A percentile compares a stretch with the other conserved stretches of the same genome.
Evolutionary conservation across 92 coral and sea anemone species (phyloP).

Genomic region (Porites cylindrica): DNA sequence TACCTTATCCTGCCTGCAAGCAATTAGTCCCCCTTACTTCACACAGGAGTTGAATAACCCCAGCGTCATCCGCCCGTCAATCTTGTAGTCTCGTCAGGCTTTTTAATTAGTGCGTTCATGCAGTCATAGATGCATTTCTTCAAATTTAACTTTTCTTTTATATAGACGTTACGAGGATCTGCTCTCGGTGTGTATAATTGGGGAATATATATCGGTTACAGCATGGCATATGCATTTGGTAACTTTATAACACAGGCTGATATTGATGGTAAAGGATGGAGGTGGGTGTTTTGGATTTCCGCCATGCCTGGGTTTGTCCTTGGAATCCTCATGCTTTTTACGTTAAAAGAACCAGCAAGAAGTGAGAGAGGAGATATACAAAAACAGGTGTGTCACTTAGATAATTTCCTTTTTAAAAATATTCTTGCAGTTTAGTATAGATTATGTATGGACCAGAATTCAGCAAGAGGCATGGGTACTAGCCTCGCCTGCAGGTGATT

Average conservation of each 20-base stretch:
- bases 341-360: slow-evolving; percentile 88
- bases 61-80: too few relatives aligned
- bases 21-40: too few relatives aligned
- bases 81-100: too few relatives aligned
- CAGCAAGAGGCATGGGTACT: too few relatives aligned
- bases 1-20: too few relatives aligned
- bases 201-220: slow-evolving; percentile 98
- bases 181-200: slow-evolving; percentile 98
- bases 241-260: slow-evolving; percentile 93
- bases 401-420: too few relatives aligned
- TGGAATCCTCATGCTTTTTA: slow-evolving; percentile 82
- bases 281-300: slow-evolving; percentile 99
- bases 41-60: too few relatives aligned
- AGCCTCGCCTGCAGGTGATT: too few relatives aligned
- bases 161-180: slow-evolving; percentile 90
- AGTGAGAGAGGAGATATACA: slow-evolving; percentile 37
- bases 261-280: slow-evolving; percentile 92
- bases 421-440: too few relatives aligned
- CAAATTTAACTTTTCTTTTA: not conserved
- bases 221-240: slow-evolving; percentile 96
- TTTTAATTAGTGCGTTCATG: too few relatives aligned
- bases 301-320: slow-evolving; percentile 92
- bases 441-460: too few relatives aligned
- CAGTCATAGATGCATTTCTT: too few relatives aligned
- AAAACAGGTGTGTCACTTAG: slow-evolving; percentile 5